These are phyloP conservation scores for Dugesia japonica DNA, from an alignment of 2,888 invertebrate species.

Conservation along the genomic window DNA sequence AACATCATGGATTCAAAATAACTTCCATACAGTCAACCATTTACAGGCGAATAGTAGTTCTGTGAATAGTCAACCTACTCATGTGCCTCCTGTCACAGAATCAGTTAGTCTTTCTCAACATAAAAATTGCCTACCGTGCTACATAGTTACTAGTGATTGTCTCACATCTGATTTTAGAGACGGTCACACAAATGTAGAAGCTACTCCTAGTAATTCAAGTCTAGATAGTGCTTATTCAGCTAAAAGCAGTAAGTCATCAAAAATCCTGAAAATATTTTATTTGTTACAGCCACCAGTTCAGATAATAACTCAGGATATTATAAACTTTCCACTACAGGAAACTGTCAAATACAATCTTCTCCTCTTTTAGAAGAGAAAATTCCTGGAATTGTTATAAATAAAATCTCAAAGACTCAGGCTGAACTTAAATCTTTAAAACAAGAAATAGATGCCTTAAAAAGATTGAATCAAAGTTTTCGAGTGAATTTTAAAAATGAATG, in stretches of 20 bases:
- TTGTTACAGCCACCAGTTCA: neutral
- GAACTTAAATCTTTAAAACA: neutral
- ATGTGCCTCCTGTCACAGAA: constrained; percentile 3
- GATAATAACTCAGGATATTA: constrained; percentile 6
- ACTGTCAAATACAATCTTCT: neutral
- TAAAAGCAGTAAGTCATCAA: constrained; percentile 21
- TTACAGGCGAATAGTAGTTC: neutral
- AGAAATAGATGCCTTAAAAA: neutral
- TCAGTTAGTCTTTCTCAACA: neutral
- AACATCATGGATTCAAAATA: constrained; percentile 20
- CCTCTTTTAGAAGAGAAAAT: neutral
- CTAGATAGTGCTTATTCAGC: constrained; percentile 36
- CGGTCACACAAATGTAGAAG: constrained; percentile 35
- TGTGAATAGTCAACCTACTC: neutral
- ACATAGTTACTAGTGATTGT: neutral
- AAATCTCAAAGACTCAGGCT: neutral
- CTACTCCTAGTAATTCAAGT: constrained; percentile 30
- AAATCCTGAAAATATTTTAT: neutral
- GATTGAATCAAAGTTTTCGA: neutral
- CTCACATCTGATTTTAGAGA: neutral
- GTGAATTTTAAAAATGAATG: constrained; percentile 7
- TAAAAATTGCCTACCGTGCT: neutral
- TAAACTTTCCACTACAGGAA: neutral
- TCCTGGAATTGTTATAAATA: neutral
- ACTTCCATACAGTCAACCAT: neutral